A percentile compares a stretch with the other conserved stretches of the same genome.
Evolutionary conservation across 2,113 vertebrate genomes (phyloP).

Genomic region (Cryptomyrus ogoouensis): DNA sequence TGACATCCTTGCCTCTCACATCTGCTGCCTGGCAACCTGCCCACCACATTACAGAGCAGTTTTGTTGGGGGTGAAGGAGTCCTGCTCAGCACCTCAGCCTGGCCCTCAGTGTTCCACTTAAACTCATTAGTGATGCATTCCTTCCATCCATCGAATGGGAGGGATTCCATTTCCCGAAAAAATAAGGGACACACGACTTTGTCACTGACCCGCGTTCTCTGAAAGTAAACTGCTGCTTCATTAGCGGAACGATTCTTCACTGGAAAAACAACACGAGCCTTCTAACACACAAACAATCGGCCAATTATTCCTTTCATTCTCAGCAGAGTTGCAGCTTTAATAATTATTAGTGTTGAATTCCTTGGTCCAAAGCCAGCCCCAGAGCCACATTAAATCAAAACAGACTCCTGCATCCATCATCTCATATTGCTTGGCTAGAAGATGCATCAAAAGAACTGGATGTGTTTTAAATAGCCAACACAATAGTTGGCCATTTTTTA

Average conservation of each 20-base stretch:
- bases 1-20: not conserved
- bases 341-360: not conserved
- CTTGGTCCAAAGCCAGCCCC: not conserved
- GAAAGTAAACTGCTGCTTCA: not conserved
- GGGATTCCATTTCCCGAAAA: conserved; percentile 7
- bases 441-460: not conserved
- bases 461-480: not conserved
- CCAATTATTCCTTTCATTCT: not conserved
- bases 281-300: not conserved
- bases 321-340: not conserved
- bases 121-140: conserved; percentile 25
- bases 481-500: not conserved
- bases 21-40: conserved; percentile 14
- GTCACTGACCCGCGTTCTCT: not conserved
- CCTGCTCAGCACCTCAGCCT: not conserved
- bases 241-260: not conserved
- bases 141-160: conserved; percentile 2
- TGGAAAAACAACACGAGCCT: not conserved
- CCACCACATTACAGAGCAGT: conserved; percentile 8
- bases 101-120: conserved; percentile 1
- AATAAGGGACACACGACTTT: conserved; percentile 5
- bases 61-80: not conserved
- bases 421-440: not conserved
- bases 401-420: not conserved
- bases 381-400: not conserved